phyloP scores from a whole-genome alignment of 2,797 vertebrate species.

The Acropternis orthonyx region DNA sequence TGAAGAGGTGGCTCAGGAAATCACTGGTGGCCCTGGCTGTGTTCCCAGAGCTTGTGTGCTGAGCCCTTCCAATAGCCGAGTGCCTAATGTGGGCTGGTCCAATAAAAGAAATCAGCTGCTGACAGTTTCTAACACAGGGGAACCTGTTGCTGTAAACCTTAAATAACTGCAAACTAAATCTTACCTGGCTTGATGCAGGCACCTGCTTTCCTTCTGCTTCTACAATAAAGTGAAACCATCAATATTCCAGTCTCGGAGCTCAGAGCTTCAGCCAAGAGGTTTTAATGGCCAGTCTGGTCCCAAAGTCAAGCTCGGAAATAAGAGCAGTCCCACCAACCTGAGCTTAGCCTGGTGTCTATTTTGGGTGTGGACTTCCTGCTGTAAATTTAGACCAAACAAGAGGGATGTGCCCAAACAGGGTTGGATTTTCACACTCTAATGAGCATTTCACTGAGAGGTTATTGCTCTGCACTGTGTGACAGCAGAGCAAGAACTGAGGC shows the following conservation, averaged over 20 bases:
- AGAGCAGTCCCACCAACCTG: neutral
- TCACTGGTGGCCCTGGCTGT: neutral
- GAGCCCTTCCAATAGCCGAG: neutral
- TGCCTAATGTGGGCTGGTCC: neutral
- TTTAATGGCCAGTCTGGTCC: neutral
- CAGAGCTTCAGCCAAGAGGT: neutral
- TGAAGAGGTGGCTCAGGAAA: neutral
- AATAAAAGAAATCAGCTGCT: neutral
- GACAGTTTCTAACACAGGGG: neutral
- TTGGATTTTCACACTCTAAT: neutral
- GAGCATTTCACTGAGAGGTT: neutral
- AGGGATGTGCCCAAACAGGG: neutral
- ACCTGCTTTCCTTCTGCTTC: neutral
- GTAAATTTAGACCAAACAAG: neutral
- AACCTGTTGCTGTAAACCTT: neutral
- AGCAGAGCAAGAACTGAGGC: neutral
- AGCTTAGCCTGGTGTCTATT: neutral
- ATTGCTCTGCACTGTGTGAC: neutral
- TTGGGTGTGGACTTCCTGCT: neutral
- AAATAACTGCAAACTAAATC: neutral
- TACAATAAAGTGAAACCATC: neutral
- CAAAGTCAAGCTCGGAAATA: neutral
- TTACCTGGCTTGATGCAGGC: neutral
- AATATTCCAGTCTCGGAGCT: accelerated
- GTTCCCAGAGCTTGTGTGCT: neutral